phyloP scores from a whole-genome alignment of 2,888 invertebrate genomes.

The Aelia acuminata region DNA sequence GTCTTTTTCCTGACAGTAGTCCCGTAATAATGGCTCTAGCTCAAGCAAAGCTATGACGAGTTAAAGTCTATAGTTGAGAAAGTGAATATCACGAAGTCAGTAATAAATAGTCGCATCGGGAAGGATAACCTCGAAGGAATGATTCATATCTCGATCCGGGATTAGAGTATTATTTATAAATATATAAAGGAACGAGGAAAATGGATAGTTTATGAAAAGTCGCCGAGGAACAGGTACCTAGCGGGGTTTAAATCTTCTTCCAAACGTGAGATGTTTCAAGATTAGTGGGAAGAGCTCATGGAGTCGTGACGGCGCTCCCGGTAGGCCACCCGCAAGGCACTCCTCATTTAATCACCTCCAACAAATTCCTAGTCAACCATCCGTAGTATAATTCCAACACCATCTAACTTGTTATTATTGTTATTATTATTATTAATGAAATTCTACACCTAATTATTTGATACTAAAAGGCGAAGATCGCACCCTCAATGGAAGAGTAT shows the following conservation, averaged over 20 bases:
- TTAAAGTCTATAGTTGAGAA: constrained; percentile 6
- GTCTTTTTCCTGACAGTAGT: too few relatives aligned
- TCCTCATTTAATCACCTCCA: not conserved
- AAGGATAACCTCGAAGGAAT: constrained; percentile 5
- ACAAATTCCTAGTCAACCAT: not conserved
- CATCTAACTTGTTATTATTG: too few relatives aligned
- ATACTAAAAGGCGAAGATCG: too few relatives aligned
- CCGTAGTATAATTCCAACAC: not conserved
- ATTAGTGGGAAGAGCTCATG: constrained; percentile 31
- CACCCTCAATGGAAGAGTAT: too few relatives aligned
- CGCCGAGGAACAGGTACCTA: not conserved
- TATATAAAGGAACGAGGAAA: constrained; percentile 47
- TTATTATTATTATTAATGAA: too few relatives aligned
- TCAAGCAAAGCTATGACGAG: not conserved
- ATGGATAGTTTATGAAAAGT: constrained; percentile 44
- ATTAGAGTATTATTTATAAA: constrained; percentile 15
- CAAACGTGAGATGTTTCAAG: constrained; percentile 34
- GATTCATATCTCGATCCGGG: constrained; percentile 38
- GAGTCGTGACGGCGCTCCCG: constrained; percentile 42
- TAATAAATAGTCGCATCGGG: not conserved
- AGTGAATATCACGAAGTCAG: constrained; percentile 18
- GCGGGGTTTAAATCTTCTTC: constrained; percentile 15
- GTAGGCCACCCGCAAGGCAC: constrained; percentile 50
- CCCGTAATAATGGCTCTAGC: not conserved
- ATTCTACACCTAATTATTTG: too few relatives aligned